phyloP scores from a whole-genome alignment of 2,797 vertebrate genomes.

The Artibeus lituratus region DNA sequence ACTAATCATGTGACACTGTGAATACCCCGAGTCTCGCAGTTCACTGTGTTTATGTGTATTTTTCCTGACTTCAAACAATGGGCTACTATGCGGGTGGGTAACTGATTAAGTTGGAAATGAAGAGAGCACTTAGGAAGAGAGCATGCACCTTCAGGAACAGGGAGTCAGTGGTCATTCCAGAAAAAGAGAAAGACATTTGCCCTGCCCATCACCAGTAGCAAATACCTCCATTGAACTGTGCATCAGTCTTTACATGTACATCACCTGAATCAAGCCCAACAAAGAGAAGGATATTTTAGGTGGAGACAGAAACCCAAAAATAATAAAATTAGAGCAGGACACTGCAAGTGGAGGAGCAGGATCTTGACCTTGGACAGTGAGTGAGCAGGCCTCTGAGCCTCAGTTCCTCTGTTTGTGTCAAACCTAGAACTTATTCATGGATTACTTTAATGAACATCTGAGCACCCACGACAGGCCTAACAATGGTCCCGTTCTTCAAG shows the following conservation, averaged over 20 bases:
- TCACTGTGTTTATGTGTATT: neutral
- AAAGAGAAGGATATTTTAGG: neutral
- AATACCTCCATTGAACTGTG: neutral
- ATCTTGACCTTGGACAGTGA: neutral
- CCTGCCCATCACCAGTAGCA: neutral
- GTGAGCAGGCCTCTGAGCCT: neutral
- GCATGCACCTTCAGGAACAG: neutral
- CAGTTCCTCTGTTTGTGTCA: neutral
- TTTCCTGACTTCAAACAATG: neutral
- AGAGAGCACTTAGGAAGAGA: neutral
- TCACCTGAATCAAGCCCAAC: neutral
- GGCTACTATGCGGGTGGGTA: neutral
- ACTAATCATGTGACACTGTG: neutral
- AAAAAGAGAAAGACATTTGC: neutral
- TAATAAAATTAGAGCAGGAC: neutral
- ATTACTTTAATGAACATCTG: neutral
- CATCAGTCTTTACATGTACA: neutral
- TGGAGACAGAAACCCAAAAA: neutral
- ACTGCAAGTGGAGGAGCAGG: neutral
- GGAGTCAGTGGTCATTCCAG: neutral
- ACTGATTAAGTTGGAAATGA: neutral
- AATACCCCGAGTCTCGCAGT: neutral
- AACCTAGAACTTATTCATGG: neutral
- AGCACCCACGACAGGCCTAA: neutral
- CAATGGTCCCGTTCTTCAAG: neutral